A percentile compares a stretch with the other conserved stretches of the same genome.
phyloP scores from a whole-genome alignment of 2,888 invertebrate species.

The Cosmia pyralina region DNA sequence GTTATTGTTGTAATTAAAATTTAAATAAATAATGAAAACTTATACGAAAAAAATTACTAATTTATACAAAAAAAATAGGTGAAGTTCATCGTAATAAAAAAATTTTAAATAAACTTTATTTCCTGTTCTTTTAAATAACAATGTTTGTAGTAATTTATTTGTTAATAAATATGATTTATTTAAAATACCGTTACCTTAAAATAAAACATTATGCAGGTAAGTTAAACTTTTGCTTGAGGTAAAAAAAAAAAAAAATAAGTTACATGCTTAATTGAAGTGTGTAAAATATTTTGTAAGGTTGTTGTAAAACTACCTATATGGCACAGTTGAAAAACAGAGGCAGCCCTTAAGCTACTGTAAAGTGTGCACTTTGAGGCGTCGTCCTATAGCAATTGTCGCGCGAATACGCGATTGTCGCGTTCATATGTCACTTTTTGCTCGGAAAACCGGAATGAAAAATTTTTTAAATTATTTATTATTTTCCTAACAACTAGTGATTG shows the following conservation, averaged over 20 bases:
- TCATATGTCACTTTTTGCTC: no score
- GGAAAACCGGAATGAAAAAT: no score
- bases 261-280: background rate
- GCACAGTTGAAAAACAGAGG: background rate
- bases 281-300: slow-evolving; percentile 18
- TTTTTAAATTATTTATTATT: no score
- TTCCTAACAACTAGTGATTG: no score
- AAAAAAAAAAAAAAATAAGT: background rate
- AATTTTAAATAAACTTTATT: slow-evolving; percentile 4
- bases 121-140: slow-evolving; percentile 10
- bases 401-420: no score
- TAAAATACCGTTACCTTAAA: slow-evolving; percentile 2
- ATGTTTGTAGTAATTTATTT: background rate
- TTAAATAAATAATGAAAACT: slow-evolving; percentile 3
- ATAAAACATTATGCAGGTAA: background rate
- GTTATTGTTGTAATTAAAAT: slow-evolving; percentile 4
- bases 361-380: background rate
- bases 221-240: background rate
- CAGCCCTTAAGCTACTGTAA: background rate
- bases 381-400: no score
- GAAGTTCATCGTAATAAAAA: slow-evolving; percentile 26
- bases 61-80: slow-evolving; percentile 39
- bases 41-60: slow-evolving; percentile 2
- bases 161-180: background rate
- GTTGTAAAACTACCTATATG: slow-evolving; percentile 3